Evolutionary conservation across 2,113 vertebrate genomes (phyloP), one percentile per base, ranked within the genome.

Genomic region (Trinectes maculatus): DNA sequence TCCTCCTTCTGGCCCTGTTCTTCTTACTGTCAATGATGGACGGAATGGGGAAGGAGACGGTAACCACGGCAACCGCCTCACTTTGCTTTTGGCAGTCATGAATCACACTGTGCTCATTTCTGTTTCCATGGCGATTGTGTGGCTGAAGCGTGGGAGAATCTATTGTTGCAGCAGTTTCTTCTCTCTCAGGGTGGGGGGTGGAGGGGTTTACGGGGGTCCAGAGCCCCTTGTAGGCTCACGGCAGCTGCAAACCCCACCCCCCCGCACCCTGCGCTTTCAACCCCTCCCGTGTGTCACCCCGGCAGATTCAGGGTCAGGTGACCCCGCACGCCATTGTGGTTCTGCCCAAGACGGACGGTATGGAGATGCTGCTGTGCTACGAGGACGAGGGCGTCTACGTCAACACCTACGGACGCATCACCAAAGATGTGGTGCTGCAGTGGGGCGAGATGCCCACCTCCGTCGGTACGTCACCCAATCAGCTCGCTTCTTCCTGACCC

Each of bases 381-480:
- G 98, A 99, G 93, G 98, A 99, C 66, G 98, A 99, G 78, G 98
- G 98, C 15, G 98, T 99, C 42, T 99, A 99, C 13, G 98, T 99
- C 56, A 99, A 98, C 93, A 99, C 98, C 76, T 99, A 99, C 2
- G 98, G 98, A 69, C 94, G 98, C 80, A 99, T 99, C 92, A 99
- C 97, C 80, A 99, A 99, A 92, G 98, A 99, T 77, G 97, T 99
- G 93, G 98, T 99, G 93, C 96, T 99, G 73, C 98, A 99, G 91
- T 99, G 98, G 98, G 98, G 98, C 92, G 98, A 99, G 93, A 99
- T 98, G 97, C 97, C 98, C 88, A 98, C 98, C 59, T 99, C 97
- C 9, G 98, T 99, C 90, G 98, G 98, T 99, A 96, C 88, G 96
- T 95, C 86, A 88, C 74, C 74, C 76, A 56, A 79, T 66, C 70